These are phyloP conservation scores for Microchirus variegatus DNA, from an alignment of 2,797 vertebrate species.

Conservation along the genomic window DNA sequence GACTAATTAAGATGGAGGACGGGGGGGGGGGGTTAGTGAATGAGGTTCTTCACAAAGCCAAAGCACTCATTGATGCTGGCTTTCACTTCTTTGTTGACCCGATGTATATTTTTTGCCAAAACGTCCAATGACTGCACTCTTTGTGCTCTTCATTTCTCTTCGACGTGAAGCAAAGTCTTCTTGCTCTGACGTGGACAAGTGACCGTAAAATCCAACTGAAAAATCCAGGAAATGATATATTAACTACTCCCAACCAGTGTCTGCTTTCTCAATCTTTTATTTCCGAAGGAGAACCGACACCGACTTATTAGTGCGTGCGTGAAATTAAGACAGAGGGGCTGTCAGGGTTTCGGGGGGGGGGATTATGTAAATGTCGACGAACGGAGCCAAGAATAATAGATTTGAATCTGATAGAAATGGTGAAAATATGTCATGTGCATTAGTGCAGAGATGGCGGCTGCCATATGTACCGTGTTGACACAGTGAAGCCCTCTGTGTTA, in stretches of 20 bases:
- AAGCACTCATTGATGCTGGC: conserved; percentile 29
- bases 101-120: conserved; percentile 7
- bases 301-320: conserved; percentile 14
- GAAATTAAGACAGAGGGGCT: conserved; percentile 21
- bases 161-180: conserved; percentile 8
- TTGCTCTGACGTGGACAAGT: conserved; percentile 14
- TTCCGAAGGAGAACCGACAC: conserved; percentile 15
- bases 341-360: conserved; percentile 7
- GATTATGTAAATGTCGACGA: conserved; percentile 27
- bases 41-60: conserved; percentile 29
- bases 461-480: conserved; percentile 48
- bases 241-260: conserved; percentile 7
- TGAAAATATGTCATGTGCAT: conserved; percentile 38
- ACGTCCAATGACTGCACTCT: conserved; percentile 31
- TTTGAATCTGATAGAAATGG: conserved; percentile 58
- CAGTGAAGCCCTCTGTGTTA: conserved; percentile 28
- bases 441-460: conserved; percentile 18
- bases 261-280: neutral
- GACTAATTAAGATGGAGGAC: conserved; percentile 37
- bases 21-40: conserved; percentile 1
- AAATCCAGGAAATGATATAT: conserved; percentile 35
- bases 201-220: conserved; percentile 12
- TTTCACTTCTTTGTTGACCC: conserved; percentile 4
- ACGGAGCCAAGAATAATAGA: conserved; percentile 62
- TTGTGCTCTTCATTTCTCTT: conserved; percentile 38